Evolutionary conservation across 2,888 invertebrate species (phyloP).

Genomic region (Cephalotes varians): DNA sequence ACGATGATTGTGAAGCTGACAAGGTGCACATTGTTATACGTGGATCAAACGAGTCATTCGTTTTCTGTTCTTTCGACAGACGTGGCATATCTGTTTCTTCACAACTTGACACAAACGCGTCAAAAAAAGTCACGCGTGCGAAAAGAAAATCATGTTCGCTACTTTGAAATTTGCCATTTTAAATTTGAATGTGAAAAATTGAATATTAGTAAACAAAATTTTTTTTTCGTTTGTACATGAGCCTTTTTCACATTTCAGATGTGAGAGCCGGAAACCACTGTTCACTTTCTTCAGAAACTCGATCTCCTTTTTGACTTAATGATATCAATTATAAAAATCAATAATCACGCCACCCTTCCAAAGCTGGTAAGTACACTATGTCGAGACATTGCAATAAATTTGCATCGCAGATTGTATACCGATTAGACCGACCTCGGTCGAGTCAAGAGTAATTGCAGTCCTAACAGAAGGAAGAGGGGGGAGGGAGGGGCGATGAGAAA

Average conservation of each 20-base stretch:
- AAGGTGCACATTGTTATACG: constrained; percentile 15
- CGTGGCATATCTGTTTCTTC: neutral
- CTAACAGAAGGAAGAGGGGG: constrained; percentile 47
- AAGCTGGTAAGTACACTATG: constrained; percentile 51
- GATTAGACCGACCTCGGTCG: constrained; percentile 67
- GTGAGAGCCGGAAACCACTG: neutral
- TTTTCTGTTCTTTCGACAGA: neutral
- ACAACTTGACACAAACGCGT: neutral
- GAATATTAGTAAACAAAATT: neutral
- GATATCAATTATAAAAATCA: constrained; percentile 22
- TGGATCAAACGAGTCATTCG: neutral
- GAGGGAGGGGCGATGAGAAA: constrained; percentile 57
- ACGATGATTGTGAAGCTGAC: constrained; percentile 46
- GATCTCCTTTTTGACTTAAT: neutral
- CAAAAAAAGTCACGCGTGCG: neutral
- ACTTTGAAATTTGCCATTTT: neutral
- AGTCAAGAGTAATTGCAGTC: constrained; percentile 68
- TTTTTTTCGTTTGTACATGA: neutral
- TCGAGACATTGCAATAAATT: constrained; percentile 68
- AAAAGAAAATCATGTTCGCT: neutral
- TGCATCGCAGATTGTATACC: constrained; percentile 71
- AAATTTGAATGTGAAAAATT: neutral
- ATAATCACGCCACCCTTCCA: constrained; percentile 13
- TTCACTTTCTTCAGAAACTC: neutral
- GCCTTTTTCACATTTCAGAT: neutral